Evolutionary conservation across 2,888 invertebrate genomes (phyloP), one percentile per base, ranked within the genome.

Genomic region (Chrysolina haemoptera): DNA sequence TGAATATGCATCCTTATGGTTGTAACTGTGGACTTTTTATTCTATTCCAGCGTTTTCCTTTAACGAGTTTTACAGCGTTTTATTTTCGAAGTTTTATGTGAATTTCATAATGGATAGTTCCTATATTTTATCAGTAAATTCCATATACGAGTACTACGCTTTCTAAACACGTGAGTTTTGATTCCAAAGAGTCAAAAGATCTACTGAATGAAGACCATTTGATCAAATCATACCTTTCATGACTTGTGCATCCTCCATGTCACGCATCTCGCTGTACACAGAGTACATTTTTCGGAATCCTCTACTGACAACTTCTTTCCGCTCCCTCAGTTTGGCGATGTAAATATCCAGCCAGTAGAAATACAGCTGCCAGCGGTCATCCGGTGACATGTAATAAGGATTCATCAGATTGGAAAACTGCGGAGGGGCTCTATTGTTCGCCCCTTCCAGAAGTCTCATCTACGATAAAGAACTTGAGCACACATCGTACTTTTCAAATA

Each of bases 161-260:
- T 5, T 27, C 1, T 3, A 27, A 3, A 27, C 5, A n/a, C 27
- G 8, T 12, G 8, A 43, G 43, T 43, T 43, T 43, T 43, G 43
- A 43, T 46, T 14, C 14, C 46, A 46, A 14, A n/a, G 46, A n/a
- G n/a, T 46, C 46, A 14, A 6, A 14, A 46, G 0, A 46, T n/a
- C 14, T 43, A 8, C 43, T 43, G 27, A 27, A 27, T 27, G 27
- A 27, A 3, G 27, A 27, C 27, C 35, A 35, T 35, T 35, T 6
- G 35, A 35, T 35, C 8, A 0, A 50, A 90, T 85, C 12, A 90
- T 90, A 0, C 88, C 82, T 72, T 87, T 89, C 82, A 92, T 89
- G 50, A 90, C 87, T 79, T 90, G 89, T 8, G 90, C 89, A 77
- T 93, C 92, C 64, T 90, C 90, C 6, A 92, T 88, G 0, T 89